Base-by-base conservation (phyloP, 2,888 invertebrate genomes). In the Clusia tigrina region DNA sequence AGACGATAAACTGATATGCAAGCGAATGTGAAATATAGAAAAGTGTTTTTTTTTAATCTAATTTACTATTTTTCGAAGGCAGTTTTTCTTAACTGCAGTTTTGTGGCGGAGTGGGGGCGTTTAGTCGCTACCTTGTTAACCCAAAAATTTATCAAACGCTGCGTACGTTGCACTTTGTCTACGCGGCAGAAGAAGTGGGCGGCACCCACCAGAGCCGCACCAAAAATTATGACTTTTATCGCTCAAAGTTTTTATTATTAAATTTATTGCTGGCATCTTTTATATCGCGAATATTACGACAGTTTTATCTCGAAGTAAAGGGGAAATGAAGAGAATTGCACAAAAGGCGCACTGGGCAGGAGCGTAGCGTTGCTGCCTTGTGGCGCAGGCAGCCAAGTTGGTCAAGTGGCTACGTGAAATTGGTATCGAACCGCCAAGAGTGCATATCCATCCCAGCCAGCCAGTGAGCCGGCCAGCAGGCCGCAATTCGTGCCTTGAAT, bases 341-440 rank as follows among this genome's bases (percentile, higher is more conserved):
- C n/a, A 12, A 26, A 24, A 25, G 17, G 25, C 25, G 54, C 24
- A 54, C 26, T 37, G 26, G 37, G 15, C 15, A 18, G 10, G 15
- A 22, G 24, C n/a, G 55, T 10, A 38, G 38, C 17, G 17, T 18
- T 54, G 24, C 25, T 23, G 15, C 25, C n/a, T n/a, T n/a, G n/a
- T n/a, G n/a, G n/a, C n/a, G n/a, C n/a, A 24, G 54, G 48, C 48
- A 24, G 48, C 18, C 55, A 48, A 48, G 51, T 58, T 58, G 58
- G 58, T 58, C 48, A 58, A 58, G 58, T 58, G 48, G n/a, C n/a
- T n/a, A n/a, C n/a, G n/a, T n/a, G n/a, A n/a, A n/a, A n/a, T n/a
- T n/a, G n/a, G 32, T 42, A n/a, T 42, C n/a, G 42, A 42, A 42
- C 42, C n/a, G 42, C 42, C 42, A 42, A 10, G 42, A 10, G 42